A percentile compares a stretch with the other conserved stretches of the same genome.
phyloP scores from a whole-genome alignment of 2,113 vertebrate species.

The Onychostruthus taczanowskii region DNA sequence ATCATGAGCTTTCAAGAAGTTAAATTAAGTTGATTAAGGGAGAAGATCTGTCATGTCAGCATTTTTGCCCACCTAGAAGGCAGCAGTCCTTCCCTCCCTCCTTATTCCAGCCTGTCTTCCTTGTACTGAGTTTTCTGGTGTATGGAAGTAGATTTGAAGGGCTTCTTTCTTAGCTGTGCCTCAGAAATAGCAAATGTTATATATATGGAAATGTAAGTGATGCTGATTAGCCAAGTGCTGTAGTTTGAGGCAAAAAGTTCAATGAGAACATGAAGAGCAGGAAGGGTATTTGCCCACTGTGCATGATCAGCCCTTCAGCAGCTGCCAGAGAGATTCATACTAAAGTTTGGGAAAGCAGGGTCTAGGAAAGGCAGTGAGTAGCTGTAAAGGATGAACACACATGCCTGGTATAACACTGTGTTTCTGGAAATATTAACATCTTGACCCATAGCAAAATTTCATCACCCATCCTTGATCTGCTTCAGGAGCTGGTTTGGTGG shows the following conservation, averaged over 20 bases:
- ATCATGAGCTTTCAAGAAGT: conserved; percentile 56
- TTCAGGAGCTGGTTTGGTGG: background rate
- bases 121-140: background rate
- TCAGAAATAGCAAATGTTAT: background rate
- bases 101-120: background rate
- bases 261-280: background rate
- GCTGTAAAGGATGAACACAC: background rate
- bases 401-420: background rate
- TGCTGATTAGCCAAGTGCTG: conserved; percentile 13
- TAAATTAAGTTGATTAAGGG: conserved; percentile 70
- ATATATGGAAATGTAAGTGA: background rate
- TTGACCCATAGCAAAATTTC: background rate
- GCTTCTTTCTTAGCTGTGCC: background rate
- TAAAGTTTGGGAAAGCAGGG: background rate
- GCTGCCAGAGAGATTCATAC: background rate
- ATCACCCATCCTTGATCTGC: background rate
- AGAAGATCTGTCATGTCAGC: conserved; percentile 53
- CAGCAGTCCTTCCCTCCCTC: background rate
- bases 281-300: background rate
- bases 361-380: background rate
- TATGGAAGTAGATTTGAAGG: background rate
- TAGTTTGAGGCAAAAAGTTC: background rate
- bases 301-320: background rate
- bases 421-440: background rate
- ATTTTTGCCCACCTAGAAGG: conserved; percentile 23